These are phyloP conservation scores for Apeltes quadracus DNA, from an alignment of 2,113 vertebrate genomes.

Conservation along the genomic window DNA sequence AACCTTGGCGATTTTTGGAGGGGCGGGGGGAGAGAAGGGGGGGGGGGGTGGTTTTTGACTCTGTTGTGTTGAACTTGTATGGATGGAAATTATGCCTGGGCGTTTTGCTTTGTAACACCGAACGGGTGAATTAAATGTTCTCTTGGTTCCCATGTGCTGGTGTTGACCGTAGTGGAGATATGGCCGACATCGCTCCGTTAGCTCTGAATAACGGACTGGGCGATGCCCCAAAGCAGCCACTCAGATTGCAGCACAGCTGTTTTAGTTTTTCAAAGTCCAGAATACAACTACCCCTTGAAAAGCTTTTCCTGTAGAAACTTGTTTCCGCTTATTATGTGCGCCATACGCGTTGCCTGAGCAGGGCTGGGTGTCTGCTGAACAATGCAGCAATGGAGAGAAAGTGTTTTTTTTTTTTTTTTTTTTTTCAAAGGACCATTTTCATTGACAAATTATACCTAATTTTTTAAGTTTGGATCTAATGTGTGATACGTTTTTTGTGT, in stretches of 20 bases:
- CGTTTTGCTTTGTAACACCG: constrained; percentile 50
- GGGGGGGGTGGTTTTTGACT: constrained; percentile 31
- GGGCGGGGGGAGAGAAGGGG: constrained; percentile 21
- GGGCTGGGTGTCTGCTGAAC: constrained; percentile 60
- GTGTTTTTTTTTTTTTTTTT: no score
- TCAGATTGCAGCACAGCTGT: neutral
- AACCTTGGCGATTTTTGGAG: constrained; percentile 32
- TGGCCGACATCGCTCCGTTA: constrained; percentile 25
- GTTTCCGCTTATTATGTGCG: neutral
- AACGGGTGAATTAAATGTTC: constrained; percentile 57
- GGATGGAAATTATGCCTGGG: constrained; percentile 42
- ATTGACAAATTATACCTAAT: constrained; percentile 1
- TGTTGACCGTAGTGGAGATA: constrained; percentile 46
- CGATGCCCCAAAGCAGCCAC: constrained; percentile 5
- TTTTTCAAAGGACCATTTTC: constrained; percentile 20
- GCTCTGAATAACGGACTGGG: constrained; percentile 9
- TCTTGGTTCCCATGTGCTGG: constrained; percentile 54
- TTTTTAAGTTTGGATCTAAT: constrained; percentile 9
- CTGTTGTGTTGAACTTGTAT: constrained; percentile 34
- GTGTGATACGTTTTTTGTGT: constrained; percentile 23
- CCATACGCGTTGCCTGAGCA: constrained; percentile 59
- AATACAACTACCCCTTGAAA: constrained; percentile 8
- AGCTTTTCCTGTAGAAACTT: constrained; percentile 5
- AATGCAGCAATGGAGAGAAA: constrained; percentile 45
- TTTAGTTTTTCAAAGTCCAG: constrained; percentile 16